Conservation (phyloP, 2,888 invertebrate genomes). For the Formica aserva region DNA sequence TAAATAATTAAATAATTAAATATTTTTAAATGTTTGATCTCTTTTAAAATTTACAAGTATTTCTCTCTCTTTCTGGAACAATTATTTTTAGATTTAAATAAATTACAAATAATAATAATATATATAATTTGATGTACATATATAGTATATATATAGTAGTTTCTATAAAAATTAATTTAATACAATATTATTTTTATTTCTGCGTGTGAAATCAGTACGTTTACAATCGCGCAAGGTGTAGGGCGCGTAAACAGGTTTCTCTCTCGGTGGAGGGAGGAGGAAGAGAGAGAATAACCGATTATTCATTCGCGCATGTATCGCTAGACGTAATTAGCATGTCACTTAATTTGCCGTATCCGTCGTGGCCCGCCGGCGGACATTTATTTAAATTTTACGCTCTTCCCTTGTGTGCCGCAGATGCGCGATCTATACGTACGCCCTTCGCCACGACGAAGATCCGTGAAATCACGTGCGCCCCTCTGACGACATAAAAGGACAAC, state of each 20-base stretch:
- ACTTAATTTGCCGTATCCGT: constrained; percentile 81
- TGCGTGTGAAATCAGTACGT: neutral
- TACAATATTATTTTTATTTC: neutral
- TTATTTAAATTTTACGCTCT: constrained; percentile 85
- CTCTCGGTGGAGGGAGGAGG: neutral
- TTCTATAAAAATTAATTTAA: neutral
- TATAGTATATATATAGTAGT: neutral
- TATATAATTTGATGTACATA: too few species aligned
- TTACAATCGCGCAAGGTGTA: constrained; percentile 21
- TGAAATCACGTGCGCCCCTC: constrained; percentile 78
- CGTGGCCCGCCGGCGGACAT: constrained; percentile 77
- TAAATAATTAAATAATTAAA: constrained; percentile 4
- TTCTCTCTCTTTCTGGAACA: neutral
- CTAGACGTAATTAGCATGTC: constrained; percentile 83
- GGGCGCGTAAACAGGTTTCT: constrained; percentile 59
- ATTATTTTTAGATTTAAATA: neutral
- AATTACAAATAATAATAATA: neutral
- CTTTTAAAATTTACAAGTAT: neutral
- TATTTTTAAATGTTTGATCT: neutral
- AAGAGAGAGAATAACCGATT: constrained; percentile 58
- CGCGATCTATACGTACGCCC: constrained; percentile 52
- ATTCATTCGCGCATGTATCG: constrained; percentile 72
- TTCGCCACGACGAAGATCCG: constrained; percentile 73
- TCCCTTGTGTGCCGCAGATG: constrained; percentile 77
- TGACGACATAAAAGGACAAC: constrained; percentile 66